phyloP scores from a whole-genome alignment of 2,888 invertebrate species.

The Tuberolachnus salignus region DNA sequence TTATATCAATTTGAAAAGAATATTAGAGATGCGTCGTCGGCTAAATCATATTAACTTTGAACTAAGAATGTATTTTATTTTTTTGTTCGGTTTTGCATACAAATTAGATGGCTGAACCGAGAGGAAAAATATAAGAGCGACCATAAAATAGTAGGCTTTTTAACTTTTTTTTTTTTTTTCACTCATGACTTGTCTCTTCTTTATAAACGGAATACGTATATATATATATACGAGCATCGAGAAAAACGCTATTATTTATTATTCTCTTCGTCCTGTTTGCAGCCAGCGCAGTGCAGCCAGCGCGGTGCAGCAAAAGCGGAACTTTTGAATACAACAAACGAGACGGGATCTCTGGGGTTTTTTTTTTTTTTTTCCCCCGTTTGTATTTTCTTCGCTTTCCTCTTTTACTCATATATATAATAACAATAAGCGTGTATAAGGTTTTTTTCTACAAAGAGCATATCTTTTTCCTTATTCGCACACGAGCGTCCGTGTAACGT shows the following conservation, averaged over 20 bases:
- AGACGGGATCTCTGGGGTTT: constrained; percentile 36
- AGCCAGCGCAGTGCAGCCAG: too few species aligned
- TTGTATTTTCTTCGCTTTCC: background rate
- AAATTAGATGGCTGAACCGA: constrained; percentile 40
- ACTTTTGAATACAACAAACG: constrained; percentile 54
- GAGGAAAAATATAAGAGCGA: constrained; percentile 13
- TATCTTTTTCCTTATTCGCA: constrained; percentile 22
- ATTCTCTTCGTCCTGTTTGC: constrained; percentile 15
- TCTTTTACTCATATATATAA: constrained; percentile 26
- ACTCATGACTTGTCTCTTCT: constrained; percentile 55
- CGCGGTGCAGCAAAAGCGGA: constrained; percentile 22
- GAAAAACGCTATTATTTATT: constrained; percentile 52
- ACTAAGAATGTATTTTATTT: constrained; percentile 38
- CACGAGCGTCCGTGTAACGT: background rate
- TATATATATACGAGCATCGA: background rate
- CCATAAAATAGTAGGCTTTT: constrained; percentile 37
- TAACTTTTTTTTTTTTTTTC: constrained; percentile 38
- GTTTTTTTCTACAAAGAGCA: constrained; percentile 18
- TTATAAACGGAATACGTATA: constrained; percentile 38
- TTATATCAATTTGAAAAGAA: too few species aligned
- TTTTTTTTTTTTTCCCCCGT: constrained; percentile 10
- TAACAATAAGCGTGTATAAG: constrained; percentile 32
- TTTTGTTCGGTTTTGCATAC: background rate
- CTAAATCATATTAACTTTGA: constrained; percentile 46
- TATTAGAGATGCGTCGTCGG: too few species aligned